These are phyloP conservation scores for Carcina quercana DNA, from an alignment of 2,888 invertebrate species.

Conservation along the genomic window DNA sequence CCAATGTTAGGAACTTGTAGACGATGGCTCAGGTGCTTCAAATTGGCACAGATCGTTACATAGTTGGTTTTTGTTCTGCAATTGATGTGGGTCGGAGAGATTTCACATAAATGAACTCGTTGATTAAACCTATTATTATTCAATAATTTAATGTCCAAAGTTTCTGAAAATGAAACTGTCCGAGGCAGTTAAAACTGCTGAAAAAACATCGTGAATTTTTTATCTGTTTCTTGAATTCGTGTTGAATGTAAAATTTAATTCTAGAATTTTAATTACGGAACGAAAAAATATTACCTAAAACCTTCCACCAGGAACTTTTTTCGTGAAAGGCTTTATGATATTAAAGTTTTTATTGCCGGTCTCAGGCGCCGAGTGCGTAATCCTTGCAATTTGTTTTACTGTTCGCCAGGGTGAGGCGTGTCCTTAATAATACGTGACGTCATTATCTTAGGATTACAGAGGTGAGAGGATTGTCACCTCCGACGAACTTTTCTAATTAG, in stretches of 20 bases:
- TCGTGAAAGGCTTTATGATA: slow-evolving; percentile 27
- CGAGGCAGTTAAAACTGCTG: no score
- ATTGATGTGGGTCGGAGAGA: no score
- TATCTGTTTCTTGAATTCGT: neutral
- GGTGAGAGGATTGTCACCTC: slow-evolving; percentile 22
- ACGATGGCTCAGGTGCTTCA: no score
- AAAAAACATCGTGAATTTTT: no score
- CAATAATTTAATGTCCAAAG: no score
- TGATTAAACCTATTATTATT: no score
- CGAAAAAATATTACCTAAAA: neutral
- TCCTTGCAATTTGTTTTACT: slow-evolving; percentile 60
- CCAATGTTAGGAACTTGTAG: no score
- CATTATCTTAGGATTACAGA: slow-evolving; percentile 46
- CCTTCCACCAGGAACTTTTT: neutral
- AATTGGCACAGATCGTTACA: no score
- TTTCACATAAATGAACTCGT: no score
- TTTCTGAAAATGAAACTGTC: no score
- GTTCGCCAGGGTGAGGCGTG: slow-evolving; percentile 37
- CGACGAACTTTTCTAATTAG: slow-evolving; percentile 26
- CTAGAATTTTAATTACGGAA: neutral
- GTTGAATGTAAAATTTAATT: neutral
- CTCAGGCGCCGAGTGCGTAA: slow-evolving; percentile 37
- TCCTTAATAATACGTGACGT: slow-evolving; percentile 56
- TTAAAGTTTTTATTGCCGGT: slow-evolving; percentile 42
- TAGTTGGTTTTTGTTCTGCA: no score